A percentile compares a stretch with the other conserved stretches of the same genome.
These are phyloP conservation scores for Idaea straminata DNA, from an alignment of 2,888 invertebrate genomes.

Conservation along the genomic window DNA sequence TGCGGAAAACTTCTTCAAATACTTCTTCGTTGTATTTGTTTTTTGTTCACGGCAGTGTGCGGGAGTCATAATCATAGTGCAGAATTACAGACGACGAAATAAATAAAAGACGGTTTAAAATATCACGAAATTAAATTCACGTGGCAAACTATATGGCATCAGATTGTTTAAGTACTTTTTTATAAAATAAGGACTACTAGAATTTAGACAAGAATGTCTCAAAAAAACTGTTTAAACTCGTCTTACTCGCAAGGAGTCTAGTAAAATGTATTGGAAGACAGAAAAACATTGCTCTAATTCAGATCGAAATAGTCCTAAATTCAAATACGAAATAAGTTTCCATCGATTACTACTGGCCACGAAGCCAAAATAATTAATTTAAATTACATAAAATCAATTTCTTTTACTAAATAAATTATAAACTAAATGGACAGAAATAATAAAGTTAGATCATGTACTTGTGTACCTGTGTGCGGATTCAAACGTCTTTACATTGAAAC, in stretches of 20 bases:
- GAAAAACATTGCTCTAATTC: conserved; percentile 70
- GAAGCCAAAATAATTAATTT: conserved; percentile 48
- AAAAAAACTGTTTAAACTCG: conserved; percentile 20
- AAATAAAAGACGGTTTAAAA: conserved; percentile 69
- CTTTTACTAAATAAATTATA: conserved; percentile 63
- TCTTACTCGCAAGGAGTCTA: conserved; percentile 48
- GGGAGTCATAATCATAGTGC: conserved; percentile 18
- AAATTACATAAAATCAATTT: conserved; percentile 55
- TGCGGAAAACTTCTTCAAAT: too few species aligned
- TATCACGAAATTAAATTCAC: conserved; percentile 75
- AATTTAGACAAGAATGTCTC: conserved; percentile 27
- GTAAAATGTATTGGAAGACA: conserved; percentile 71
- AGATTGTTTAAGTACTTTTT: conserved; percentile 75
- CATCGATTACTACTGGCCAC: conserved; percentile 51
- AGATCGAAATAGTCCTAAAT: conserved; percentile 61
- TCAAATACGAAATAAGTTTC: conserved; percentile 18
- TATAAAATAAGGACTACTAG: conserved; percentile 55
- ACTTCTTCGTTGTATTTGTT: too few species aligned
- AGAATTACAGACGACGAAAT: conserved; percentile 58
- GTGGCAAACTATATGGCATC: conserved; percentile 80
- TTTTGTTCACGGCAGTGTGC: background rate
- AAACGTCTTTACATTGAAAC: conserved; percentile 54
- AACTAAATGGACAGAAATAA: conserved; percentile 71
- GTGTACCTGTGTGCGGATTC: conserved; percentile 60
- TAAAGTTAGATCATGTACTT: conserved; percentile 60